Conservation (phyloP, 2,888 invertebrate species). For the Acanthosepion esculentum region DNA sequence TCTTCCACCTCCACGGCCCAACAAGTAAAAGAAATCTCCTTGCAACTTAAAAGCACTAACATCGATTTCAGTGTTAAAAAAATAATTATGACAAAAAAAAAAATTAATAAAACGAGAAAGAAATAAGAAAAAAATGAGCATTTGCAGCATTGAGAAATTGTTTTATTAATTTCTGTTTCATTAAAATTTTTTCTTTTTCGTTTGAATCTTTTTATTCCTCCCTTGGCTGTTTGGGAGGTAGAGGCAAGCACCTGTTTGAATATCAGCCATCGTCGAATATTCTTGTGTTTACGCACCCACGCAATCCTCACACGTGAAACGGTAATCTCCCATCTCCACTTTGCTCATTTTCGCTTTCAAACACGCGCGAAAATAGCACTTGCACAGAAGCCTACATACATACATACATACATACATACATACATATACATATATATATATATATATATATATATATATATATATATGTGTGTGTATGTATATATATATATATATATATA, state of each 20-base stretch:
- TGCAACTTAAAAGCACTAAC: background rate
- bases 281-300: background rate
- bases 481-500: too few species aligned
- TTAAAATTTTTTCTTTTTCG: background rate
- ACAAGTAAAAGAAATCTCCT: background rate
- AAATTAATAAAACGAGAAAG: background rate
- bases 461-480: too few species aligned
- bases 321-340: too few species aligned
- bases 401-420: too few species aligned
- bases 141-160: background rate
- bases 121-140: background rate
- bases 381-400: too few species aligned
- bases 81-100: background rate
- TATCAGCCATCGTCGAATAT: background rate
- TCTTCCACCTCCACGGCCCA: background rate
- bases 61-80: background rate
- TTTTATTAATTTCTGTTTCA: background rate
- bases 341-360: too few species aligned
- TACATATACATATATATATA: too few species aligned
- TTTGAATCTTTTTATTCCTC: background rate
- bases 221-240: background rate
- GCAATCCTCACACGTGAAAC: background rate
- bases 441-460: too few species aligned
- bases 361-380: too few species aligned
- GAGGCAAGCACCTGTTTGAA: constrained; percentile 33